Conservation (phyloP, 2,113 vertebrate species). For the Ciconia stormi region DNA sequence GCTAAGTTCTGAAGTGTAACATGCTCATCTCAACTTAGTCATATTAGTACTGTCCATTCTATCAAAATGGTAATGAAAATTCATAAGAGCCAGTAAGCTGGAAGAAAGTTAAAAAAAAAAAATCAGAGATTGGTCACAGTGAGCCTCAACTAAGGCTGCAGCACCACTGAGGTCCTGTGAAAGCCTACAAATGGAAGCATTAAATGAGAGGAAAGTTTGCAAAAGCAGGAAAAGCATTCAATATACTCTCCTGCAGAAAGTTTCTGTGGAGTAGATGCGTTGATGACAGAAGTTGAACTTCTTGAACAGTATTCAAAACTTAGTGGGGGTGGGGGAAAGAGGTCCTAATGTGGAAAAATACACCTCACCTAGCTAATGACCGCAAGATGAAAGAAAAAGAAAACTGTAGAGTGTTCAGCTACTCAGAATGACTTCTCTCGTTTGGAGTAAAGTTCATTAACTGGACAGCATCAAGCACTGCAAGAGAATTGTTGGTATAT, state of each 20-base stretch:
- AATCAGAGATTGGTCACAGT: not conserved
- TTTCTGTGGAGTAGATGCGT: not conserved
- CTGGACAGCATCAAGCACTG: not conserved
- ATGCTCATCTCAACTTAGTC: not conserved
- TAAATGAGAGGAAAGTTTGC: not conserved
- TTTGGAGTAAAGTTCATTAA: not conserved
- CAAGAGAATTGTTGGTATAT: not conserved
- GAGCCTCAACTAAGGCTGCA: not conserved
- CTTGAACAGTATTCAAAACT: not conserved
- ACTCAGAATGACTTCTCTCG: not conserved
- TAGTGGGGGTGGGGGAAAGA: not conserved
- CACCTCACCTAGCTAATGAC: not conserved
- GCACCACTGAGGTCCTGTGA: not conserved
- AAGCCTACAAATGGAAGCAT: not conserved
- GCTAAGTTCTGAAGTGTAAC: not conserved
- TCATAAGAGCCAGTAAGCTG: not conserved
- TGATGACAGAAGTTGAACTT: not conserved
- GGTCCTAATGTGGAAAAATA: not conserved
- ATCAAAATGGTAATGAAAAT: not conserved
- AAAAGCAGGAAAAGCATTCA: not conserved
- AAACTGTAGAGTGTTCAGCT: not conserved
- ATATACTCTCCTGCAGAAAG: not conserved
- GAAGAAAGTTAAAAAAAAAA: not conserved
- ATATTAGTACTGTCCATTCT: not conserved
- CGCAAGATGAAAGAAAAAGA: not conserved